These are phyloP conservation scores for Nephila pilipes DNA, from an alignment of 1,140 invertebrate species.

Conservation along the genomic window DNA sequence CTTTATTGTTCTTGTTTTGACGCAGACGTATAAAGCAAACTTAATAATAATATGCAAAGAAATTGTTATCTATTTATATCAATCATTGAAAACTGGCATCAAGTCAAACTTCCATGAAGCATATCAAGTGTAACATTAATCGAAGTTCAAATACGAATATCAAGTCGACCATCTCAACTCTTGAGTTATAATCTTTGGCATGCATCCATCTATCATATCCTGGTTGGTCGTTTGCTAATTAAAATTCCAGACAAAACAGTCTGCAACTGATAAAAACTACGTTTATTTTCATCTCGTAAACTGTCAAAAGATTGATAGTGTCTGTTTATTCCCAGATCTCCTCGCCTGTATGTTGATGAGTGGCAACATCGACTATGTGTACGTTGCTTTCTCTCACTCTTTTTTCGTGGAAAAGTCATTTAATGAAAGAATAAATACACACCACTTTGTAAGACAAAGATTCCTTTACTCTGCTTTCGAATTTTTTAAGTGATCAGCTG, in stretches of 20 bases:
- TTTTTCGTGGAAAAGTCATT: no score
- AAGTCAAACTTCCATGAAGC: neutral
- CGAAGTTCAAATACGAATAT: neutral
- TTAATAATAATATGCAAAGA: no score
- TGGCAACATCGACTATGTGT: no score
- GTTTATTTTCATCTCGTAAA: neutral
- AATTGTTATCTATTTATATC: no score
- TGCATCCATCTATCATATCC: neutral
- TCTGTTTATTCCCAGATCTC: neutral
- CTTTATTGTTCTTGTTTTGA: no score
- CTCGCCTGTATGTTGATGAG: neutral
- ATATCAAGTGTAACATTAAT: neutral
- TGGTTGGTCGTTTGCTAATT: conserved; percentile 15
- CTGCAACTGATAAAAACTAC: neutral
- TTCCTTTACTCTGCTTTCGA: no score
- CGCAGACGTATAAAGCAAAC: no score
- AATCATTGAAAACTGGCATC: no score
- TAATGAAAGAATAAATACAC: no score
- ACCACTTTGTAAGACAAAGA: no score
- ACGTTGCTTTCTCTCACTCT: no score
- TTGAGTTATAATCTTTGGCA: neutral
- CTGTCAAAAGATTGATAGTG: neutral
- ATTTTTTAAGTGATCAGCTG: no score
- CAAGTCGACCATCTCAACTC: neutral
- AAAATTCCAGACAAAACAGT: conserved; percentile 17